A percentile compares a stretch with the other conserved stretches of the same genome.
Evolutionary conservation across 1,140 invertebrate genomes (phyloP).

Genomic region (Diachasma alloeum): DNA sequence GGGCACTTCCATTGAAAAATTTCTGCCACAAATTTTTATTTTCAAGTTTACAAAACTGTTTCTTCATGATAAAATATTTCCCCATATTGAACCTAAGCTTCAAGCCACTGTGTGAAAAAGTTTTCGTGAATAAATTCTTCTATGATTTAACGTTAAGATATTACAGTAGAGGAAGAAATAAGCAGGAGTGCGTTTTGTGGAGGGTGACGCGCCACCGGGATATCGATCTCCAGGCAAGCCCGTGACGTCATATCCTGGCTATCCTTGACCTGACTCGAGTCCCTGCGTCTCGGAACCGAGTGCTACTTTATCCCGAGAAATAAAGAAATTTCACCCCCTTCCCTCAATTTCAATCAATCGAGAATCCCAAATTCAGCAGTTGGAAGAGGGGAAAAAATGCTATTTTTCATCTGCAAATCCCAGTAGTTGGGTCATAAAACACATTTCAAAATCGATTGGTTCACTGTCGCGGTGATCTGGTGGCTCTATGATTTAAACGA

Average conservation of each 20-base stretch:
- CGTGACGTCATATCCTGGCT: slow-evolving; percentile 62
- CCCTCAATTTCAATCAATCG: background rate
- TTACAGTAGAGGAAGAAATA: background rate
- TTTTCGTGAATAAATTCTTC: too few species aligned
- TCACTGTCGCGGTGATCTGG: background rate
- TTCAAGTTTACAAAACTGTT: too few species aligned
- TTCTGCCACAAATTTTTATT: too few species aligned
- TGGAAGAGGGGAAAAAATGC: background rate
- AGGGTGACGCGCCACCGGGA: slow-evolving; percentile 33
- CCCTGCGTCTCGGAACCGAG: slow-evolving; percentile 32
- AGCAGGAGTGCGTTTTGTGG: background rate
- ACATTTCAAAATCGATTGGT: background rate
- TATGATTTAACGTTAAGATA: background rate
- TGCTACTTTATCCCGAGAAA: background rate
- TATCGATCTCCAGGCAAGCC: slow-evolving; percentile 56
- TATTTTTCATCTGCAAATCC: background rate
- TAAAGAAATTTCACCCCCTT: background rate
- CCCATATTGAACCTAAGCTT: too few species aligned
- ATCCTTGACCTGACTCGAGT: slow-evolving; percentile 60
- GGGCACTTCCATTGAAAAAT: too few species aligned
- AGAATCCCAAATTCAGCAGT: background rate
- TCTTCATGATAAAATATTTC: too few species aligned
- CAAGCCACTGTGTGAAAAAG: too few species aligned
- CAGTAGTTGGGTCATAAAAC: background rate
- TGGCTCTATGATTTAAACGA: slow-evolving; percentile 5